Base-by-base conservation (phyloP, 2,113 vertebrate species). In the Dasypus novemcinctus region DNA sequence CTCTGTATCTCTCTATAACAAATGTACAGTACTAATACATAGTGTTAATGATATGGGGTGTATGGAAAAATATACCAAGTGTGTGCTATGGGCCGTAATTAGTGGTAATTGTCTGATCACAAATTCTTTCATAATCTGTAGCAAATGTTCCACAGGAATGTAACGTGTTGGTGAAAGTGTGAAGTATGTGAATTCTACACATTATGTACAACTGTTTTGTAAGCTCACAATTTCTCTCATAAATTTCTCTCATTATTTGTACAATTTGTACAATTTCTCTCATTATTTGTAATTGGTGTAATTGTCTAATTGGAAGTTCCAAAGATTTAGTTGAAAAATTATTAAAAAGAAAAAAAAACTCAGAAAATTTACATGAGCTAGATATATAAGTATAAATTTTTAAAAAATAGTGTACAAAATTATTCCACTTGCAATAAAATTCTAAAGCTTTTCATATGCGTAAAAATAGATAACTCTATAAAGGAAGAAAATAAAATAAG, bases 341-440 rank as follows among this genome's bases (percentile, higher is more conserved):
- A 78, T 33, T n/a, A n/a, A n/a, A n/a, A n/a, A 83, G 38, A 69
- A 74, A 76, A 64, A 76, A 46, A 46, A 46, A 5, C 43, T 46
- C 10, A 66, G 8, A 83, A 36, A 87, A 92, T 87, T 46, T 93
- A n/a, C 59, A 29, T 38, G 80, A 49, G 2, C 17, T 88, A 12
- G 2, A 33, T 63, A 17, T 86, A 76, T 83, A 95, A 84, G 33
- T 69, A 66, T 49, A 64, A 69, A 82, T 46, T 46, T 75, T 31
- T 49, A 29, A 49, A 14, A 80, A 89, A 87, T 86, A 69, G 27
- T 59, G 23, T 18, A 41, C 20, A 89, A 75, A 87, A 92, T 94
- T 92, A 85, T 90, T 76, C 31, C 18, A 41, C 80, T 74, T 93
- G 20, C 9, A 75, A 83, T 97, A 83, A 80, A 25, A 92, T 86